phyloP scores from a whole-genome alignment of 1,140 invertebrate species.

The Lepidurus couesii region DNA sequence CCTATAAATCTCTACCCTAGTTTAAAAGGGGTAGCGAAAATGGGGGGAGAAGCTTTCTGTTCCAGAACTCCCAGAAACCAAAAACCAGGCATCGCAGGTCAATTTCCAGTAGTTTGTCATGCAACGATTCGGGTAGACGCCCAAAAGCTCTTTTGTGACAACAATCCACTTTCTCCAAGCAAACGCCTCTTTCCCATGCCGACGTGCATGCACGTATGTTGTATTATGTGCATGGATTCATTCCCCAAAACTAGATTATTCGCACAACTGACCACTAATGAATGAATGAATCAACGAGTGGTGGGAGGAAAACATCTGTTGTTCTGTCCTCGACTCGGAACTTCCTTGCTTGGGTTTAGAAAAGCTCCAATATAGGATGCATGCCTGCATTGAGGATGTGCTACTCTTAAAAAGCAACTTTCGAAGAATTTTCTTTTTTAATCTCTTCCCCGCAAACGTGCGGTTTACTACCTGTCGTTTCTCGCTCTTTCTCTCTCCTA shows the following conservation, averaged over 20 bases:
- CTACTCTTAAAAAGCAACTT: too few species aligned
- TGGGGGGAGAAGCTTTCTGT: too few species aligned
- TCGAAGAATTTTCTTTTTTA: too few species aligned
- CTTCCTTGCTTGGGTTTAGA: not conserved
- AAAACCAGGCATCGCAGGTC: not conserved
- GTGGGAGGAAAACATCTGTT: not conserved
- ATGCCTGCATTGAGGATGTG: too few species aligned
- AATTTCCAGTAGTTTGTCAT: not conserved
- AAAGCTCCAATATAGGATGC: too few species aligned
- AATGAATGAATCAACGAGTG: not conserved
- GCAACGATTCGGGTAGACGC: not conserved
- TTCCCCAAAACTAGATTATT: not conserved
- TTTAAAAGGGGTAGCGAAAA: too few species aligned
- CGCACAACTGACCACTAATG: not conserved
- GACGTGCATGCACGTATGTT: not conserved
- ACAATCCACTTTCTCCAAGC: not conserved
- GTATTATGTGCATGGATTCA: not conserved
- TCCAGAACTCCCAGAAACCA: too few species aligned
- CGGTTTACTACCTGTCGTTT: too few species aligned
- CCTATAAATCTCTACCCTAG: too few species aligned
- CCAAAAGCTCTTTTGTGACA: constrained; percentile 8
- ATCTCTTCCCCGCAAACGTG: too few species aligned
- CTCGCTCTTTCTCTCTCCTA: not conserved
- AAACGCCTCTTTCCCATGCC: constrained; percentile 10
- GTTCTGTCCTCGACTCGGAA: not conserved